phyloP scores from a whole-genome alignment of 2,888 invertebrate species.

The Xylophagus ater region DNA sequence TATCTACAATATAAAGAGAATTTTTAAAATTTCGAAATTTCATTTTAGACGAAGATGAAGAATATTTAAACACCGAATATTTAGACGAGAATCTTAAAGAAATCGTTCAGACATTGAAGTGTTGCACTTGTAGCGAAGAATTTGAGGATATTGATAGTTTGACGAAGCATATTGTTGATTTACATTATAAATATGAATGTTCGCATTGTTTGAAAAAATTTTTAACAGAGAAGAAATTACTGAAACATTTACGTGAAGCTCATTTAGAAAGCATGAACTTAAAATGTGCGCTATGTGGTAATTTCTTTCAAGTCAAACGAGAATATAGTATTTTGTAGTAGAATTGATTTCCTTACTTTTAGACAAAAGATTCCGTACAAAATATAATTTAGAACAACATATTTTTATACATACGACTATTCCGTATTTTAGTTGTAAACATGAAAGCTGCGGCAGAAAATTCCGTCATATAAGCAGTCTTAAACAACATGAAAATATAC shows the following conservation, averaged over 20 bases:
- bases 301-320: not conserved
- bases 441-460: conserved; percentile 1
- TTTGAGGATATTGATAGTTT: too few relatives aligned
- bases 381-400: conserved; percentile 12
- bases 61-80: too few relatives aligned
- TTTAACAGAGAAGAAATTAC: not conserved
- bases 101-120: too few relatives aligned
- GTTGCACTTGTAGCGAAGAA: too few relatives aligned
- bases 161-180: conserved; percentile 1
- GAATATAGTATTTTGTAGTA: not conserved
- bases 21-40: too few relatives aligned
- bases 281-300: conserved; percentile 8
- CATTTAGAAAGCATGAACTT: conserved; percentile 8
- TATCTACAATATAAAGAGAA: too few relatives aligned
- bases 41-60: too few relatives aligned
- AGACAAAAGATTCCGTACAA: conserved; percentile 8
- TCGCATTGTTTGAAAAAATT: conserved; percentile 3
- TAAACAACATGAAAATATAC: conserved; percentile 11
- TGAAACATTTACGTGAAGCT: conserved; percentile 3
- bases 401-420: conserved; percentile 6
- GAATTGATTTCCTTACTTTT: not conserved
- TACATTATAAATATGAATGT: conserved; percentile 2
- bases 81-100: too few relatives aligned
- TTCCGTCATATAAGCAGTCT: conserved; percentile 10
- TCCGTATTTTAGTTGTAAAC: conserved; percentile 5